Percentiles rank a stretch among this genome's conserved stretches.
Evolutionary conservation across 2,797 vertebrate species (phyloP).

Genomic region (Pseudomugil gertrudae): DNA sequence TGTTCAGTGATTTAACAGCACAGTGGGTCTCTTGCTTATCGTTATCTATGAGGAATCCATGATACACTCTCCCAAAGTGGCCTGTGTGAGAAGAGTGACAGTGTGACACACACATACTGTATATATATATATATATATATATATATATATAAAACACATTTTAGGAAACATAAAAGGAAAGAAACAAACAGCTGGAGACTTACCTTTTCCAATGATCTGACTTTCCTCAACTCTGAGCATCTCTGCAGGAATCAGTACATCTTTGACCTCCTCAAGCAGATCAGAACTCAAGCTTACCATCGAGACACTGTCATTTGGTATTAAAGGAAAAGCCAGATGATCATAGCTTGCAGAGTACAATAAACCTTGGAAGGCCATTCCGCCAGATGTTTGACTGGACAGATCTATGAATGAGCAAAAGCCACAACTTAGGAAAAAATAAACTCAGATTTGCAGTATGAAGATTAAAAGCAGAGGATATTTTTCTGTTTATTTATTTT

Average conservation of each 20-base stretch:
- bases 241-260: constrained; percentile 90
- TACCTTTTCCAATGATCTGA: constrained; percentile 94
- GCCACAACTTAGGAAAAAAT: background rate
- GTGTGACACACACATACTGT: too few relatives aligned
- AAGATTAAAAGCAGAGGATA: background rate
- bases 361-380: constrained; percentile 64
- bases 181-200: background rate
- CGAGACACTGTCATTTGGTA: constrained; percentile 79
- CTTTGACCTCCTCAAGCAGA: constrained; percentile 93
- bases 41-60: constrained; percentile 86
- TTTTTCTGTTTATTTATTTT: background rate
- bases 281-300: constrained; percentile 81
- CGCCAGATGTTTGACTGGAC: constrained; percentile 55
- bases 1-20: constrained; percentile 91
- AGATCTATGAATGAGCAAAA: constrained; percentile 43
- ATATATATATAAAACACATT: too few relatives aligned
- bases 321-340: constrained; percentile 81
- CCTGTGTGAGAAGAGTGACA: constrained; percentile 81
- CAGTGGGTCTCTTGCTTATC: constrained; percentile 86
- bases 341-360: constrained; percentile 72
- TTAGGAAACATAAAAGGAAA: background rate
- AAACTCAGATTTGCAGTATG: background rate
- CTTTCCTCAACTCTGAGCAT: constrained; percentile 84
- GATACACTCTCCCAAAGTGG: constrained; percentile 94
- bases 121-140: too few relatives aligned